Base-by-base conservation (phyloP, 2,888 invertebrate genomes). In the Hydroisotoma schaefferi region DNA sequence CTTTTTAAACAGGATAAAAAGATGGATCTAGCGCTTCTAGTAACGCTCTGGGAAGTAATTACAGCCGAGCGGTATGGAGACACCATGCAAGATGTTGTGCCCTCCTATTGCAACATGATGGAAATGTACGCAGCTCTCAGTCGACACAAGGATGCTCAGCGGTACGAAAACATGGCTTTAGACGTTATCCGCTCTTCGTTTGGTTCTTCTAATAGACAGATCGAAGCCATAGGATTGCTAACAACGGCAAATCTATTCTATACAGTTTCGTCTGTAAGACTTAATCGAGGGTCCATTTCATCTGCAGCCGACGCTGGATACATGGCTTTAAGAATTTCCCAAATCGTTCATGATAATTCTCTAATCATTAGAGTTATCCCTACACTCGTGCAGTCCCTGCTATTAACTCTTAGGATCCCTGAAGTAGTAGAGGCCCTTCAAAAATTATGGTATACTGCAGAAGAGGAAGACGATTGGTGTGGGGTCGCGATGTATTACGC, bases 401-500 rank as follows among this genome's bases (percentile, higher is more conserved):
- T 70, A 2, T 33, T 62, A 5, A 47, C 46, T 2, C 54, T 69
- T 1, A 37, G 61, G 20, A 62, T 72, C 25, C 29, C 66, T 5
- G 69, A 72, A 38, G 28, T 69, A 10, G 55, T 65, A 0, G 69
- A 72, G 26, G 59, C 60, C 1, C 37, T 72, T 0, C 63, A 67
- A n/a, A 70, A 65, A 48, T 52, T 69, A 2, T 68, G 69, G 71
- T 68, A 38, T 29, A 28, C 26, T 27, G 33, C 38, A 23, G 40
- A 54, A 43, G 38, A 26, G 23, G 52, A 77, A 43, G 66, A 74
- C 1, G 75, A 77, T 55, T 70, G 76, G 73, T 75, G 73, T 75
- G 83, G 81, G 44, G 79, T 79, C 69, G 81, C 81, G 1, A 84
- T 84, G 83, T 86, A 83, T 73, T 83, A 82, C 73, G 80, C 80